Evolutionary conservation across 2,888 invertebrate genomes (phyloP).

Genomic region (Psylliodes chrysocephalus): DNA sequence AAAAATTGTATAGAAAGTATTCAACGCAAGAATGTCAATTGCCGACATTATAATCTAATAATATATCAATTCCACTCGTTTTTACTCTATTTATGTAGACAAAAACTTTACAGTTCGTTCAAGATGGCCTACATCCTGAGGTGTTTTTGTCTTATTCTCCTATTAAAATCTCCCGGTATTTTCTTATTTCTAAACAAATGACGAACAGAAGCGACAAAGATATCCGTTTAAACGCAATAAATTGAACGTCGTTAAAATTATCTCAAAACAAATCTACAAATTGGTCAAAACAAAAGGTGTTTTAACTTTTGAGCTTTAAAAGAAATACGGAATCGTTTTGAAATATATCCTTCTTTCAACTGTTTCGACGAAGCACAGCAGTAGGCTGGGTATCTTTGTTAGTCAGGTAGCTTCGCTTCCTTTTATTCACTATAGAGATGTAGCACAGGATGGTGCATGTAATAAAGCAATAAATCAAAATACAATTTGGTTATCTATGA

Average conservation of each 20-base stretch:
- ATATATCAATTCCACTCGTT: not conserved
- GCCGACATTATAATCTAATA: not conserved
- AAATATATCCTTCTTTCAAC: not conserved
- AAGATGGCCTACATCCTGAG: not conserved
- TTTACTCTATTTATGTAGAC: not conserved
- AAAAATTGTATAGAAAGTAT: not conserved
- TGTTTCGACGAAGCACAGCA: constrained; percentile 4
- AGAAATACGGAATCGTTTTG: not conserved
- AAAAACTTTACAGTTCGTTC: not conserved
- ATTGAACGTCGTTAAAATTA: not conserved
- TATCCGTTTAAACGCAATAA: not conserved
- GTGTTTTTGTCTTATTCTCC: not conserved
- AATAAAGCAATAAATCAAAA: too few relatives aligned
- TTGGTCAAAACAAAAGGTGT: constrained; percentile 3
- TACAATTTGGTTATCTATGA: too few relatives aligned
- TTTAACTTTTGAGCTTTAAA: constrained; percentile 1
- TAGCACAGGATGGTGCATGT: too few relatives aligned
- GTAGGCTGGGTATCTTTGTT: not conserved
- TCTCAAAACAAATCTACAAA: constrained; percentile 5
- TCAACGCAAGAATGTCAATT: not conserved
- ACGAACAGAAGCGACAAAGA: too few relatives aligned
- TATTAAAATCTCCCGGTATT: not conserved
- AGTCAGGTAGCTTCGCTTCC: not conserved
- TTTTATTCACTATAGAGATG: too few relatives aligned
- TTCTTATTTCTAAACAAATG: not conserved